A percentile compares a stretch with the other conserved stretches of the same genome.
phyloP scores from a whole-genome alignment of 2,113 vertebrate species.

The Siphamia tubifer region DNA sequence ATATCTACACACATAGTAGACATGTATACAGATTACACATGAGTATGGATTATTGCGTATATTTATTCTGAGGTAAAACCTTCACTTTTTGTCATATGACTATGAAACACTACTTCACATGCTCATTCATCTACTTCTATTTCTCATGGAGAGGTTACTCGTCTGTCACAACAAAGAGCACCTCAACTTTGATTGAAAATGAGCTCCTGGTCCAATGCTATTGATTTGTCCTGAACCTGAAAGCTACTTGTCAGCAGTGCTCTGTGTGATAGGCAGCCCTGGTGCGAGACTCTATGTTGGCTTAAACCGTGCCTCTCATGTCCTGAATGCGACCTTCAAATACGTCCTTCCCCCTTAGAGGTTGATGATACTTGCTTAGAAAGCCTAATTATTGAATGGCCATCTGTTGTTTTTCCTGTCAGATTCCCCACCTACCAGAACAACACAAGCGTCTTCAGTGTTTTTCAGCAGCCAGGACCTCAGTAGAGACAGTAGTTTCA shows the following conservation, averaged over 20 bases:
- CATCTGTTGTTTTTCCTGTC: constrained; percentile 32
- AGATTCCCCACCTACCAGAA: constrained; percentile 88
- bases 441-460: constrained; percentile 81
- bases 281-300: neutral
- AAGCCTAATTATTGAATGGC: neutral
- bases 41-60: too few relatives aligned
- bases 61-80: neutral
- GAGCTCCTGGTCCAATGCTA: constrained; percentile 28
- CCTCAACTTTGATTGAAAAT: constrained; percentile 13
- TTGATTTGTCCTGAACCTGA: constrained; percentile 56
- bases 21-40: too few relatives aligned
- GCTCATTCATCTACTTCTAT: too few relatives aligned
- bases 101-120: neutral
- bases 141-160: constrained; percentile 2
- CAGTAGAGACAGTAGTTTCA: constrained; percentile 82
- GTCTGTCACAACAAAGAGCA: neutral
- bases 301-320: neutral
- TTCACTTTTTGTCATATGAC: neutral
- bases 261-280: neutral
- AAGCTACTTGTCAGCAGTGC: constrained; percentile 25
- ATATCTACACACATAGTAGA: too few relatives aligned
- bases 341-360: neutral
- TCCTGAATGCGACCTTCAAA: constrained; percentile 14
- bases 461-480: constrained; percentile 88
- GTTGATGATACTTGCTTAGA: neutral